phyloP scores from a whole-genome alignment of 2,797 vertebrate genomes.

The Prionace glauca region DNA sequence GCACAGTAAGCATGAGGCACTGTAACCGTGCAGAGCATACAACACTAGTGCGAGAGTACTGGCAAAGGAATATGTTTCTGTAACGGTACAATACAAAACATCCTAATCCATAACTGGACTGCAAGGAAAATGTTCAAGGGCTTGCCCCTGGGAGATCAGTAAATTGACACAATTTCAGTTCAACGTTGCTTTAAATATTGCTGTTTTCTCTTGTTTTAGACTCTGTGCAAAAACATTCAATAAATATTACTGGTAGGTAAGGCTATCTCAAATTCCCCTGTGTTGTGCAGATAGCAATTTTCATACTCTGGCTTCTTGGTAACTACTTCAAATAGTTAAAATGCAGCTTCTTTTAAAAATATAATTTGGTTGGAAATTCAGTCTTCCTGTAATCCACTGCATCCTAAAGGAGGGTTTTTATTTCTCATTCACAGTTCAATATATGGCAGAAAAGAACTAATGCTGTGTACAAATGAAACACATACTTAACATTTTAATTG shows the following conservation, averaged over 20 bases:
- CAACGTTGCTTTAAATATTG: neutral
- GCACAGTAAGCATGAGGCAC: neutral
- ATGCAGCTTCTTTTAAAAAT: neutral
- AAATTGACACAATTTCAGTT: neutral
- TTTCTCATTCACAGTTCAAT: neutral
- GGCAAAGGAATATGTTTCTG: neutral
- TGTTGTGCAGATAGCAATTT: neutral
- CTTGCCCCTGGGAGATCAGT: neutral
- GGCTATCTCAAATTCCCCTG: neutral
- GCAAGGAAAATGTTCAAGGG: neutral
- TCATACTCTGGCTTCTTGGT: neutral
- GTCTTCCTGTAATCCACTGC: neutral
- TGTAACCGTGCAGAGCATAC: neutral
- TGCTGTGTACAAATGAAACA: neutral
- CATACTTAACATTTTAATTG: conserved; percentile 13
- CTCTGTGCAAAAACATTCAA: neutral
- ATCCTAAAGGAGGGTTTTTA: neutral
- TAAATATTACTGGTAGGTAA: too few species aligned
- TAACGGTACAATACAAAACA: neutral
- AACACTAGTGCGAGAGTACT: neutral
- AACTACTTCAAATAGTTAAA: neutral
- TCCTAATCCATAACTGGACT: neutral
- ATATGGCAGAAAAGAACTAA: neutral
- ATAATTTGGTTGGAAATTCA: neutral
- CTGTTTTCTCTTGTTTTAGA: neutral